A percentile compares a stretch with the other conserved stretches of the same genome.
Conservation (phyloP, 2,797 vertebrate species). For the Somateria mollissima region DNA sequence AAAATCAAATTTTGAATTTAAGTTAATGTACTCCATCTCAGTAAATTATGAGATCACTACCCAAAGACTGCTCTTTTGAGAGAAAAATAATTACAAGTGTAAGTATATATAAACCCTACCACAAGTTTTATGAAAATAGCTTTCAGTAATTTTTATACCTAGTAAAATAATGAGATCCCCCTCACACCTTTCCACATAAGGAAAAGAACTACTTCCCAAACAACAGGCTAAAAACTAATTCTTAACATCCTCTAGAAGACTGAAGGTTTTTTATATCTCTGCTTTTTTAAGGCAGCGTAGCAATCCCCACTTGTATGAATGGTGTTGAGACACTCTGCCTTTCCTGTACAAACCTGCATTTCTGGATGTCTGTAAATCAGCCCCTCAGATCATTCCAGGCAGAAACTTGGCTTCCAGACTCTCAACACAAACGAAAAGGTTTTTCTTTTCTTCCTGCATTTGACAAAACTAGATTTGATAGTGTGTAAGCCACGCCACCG, state of each 20-base stretch:
- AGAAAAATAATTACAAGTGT: not conserved
- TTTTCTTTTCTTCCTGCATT: conserved; percentile 34
- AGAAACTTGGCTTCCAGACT: conserved; percentile 29
- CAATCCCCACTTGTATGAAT: not conserved
- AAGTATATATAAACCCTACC: not conserved
- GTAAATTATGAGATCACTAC: not conserved
- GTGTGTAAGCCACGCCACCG: conserved; percentile 13
- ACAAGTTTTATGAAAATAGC: not conserved
- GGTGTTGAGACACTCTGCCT: not conserved
- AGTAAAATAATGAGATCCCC: not conserved
- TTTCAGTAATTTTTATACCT: not conserved
- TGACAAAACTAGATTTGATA: conserved; percentile 54
- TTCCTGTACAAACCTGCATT: not conserved
- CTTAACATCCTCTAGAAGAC: not conserved
- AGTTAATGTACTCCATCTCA: not conserved
- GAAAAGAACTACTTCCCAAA: not conserved
- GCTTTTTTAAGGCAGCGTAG: not conserved
- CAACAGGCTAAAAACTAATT: not conserved
- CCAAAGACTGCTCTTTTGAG: rapidly evolving
- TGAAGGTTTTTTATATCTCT: not conserved
- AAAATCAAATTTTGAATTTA: not conserved
- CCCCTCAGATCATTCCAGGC: not conserved
- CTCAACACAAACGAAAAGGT: not conserved
- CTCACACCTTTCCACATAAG: not conserved
- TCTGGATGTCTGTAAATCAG: not conserved